Base-by-base conservation (phyloP, 2,888 invertebrate species). In the Drosophila hamatofila region DNA sequence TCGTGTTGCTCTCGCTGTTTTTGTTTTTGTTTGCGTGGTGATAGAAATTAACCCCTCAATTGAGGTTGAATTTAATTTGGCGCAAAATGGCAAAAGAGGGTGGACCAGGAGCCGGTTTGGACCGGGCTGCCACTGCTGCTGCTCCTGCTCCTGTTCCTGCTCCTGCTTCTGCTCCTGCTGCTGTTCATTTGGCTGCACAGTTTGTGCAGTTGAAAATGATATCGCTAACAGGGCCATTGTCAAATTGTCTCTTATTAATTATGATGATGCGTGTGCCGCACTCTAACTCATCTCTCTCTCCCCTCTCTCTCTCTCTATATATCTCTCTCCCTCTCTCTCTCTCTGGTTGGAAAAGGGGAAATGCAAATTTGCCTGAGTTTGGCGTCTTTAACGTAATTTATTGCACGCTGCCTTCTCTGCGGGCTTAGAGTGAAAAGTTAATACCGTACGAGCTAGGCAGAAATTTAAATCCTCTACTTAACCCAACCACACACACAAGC, bases 11-110 rank as follows among this genome's bases (percentile, higher is more conserved):
- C 27, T 12, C 30, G n/a, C 18, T 48, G 48, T 48, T 48, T 48
- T 88, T 87, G 83, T 84, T 88, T 87, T 88, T 82, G 88, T 90
- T 90, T 83, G 84, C 80, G 81, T 81, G 90, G 90, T 91, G 90
- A 91, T 90, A 90, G 90, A 91, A 90, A 92, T 92, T 92, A 91
- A 92, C 92, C 92, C 92, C 92, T 91, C 91, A 92, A 92, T 92
- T 92, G 92, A 92, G 92, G 92, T 92, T 92, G 92, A 92, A 92
- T 91, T 92, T 92, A 92, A 92, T 92, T 92, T 92, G 92, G 92
- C 92, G 91, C 91, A 91, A 92, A 91, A 90, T 90, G 82, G 81
- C 81, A 83, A 80, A 79, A 73, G 52, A 46, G 83, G 76, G 87
- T 81, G 81, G 12, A 8, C 23, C 30, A n/a, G 11, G 44, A 39